These are phyloP conservation scores for Spatulosminthurus flaviceps DNA, from an alignment of 2,888 invertebrate genomes.

Conservation along the genomic window DNA sequence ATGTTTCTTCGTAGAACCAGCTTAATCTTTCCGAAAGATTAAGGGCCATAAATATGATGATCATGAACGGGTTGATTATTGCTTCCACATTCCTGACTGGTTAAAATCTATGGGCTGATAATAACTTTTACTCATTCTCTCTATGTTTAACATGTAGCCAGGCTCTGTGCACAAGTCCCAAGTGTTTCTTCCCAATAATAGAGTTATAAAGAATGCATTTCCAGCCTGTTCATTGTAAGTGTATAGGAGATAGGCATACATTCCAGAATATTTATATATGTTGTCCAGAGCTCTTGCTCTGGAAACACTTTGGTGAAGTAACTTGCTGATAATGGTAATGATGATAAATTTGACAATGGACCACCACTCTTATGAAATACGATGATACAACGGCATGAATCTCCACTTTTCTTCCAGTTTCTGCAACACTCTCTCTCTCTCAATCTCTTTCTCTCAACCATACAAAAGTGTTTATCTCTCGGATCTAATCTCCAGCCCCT, in stretches of 20 bases:
- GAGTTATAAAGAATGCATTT: too few species aligned
- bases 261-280: too few species aligned
- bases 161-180: too few species aligned
- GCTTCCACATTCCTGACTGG: slow-evolving; percentile 2
- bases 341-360: slow-evolving; percentile 46
- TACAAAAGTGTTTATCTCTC: background rate
- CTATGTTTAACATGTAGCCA: too few species aligned
- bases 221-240: too few species aligned
- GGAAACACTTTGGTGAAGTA: slow-evolving; percentile 19
- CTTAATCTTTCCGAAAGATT: background rate
- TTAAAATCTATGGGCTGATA: background rate
- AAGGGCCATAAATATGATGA: background rate
- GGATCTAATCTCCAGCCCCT: slow-evolving; percentile 1
- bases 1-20: background rate
- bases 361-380: slow-evolving; percentile 36
- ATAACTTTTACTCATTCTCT: background rate
- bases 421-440: slow-evolving; percentile 9
- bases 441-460: too few species aligned
- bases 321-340: slow-evolving; percentile 34
- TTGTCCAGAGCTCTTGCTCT: background rate
- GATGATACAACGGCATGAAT: slow-evolving; percentile 12
- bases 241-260: too few species aligned
- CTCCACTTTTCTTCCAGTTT: background rate
- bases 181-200: too few species aligned
- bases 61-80: slow-evolving; percentile 3